These are phyloP conservation scores for Dinothrombium tinctorium DNA, from an alignment of 1,140 invertebrate genomes.

Conservation along the genomic window DNA sequence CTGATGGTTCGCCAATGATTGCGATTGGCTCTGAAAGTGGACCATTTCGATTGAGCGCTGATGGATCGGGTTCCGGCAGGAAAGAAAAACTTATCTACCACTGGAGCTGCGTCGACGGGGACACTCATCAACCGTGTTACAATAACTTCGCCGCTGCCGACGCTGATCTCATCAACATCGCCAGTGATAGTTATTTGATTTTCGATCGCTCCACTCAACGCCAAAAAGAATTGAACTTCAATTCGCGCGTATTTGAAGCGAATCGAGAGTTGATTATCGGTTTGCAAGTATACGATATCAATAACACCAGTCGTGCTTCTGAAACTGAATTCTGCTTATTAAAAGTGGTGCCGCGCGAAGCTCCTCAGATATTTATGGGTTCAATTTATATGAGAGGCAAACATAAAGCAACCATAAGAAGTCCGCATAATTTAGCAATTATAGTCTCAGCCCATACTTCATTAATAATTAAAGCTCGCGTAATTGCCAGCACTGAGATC, in stretches of 20 bases:
- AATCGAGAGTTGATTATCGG: constrained; percentile 12
- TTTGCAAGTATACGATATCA: constrained; percentile 14
- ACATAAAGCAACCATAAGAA: constrained; percentile 4
- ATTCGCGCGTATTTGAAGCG: constrained; percentile 10
- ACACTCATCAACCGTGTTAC: constrained; percentile 10
- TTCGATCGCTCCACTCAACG: constrained; percentile 9
- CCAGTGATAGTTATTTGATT: constrained; percentile 7
- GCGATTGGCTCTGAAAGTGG: constrained; percentile 9
- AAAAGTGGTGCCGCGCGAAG: constrained; percentile 10
- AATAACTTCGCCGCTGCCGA: constrained; percentile 2
- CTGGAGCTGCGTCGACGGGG: constrained; percentile 14
- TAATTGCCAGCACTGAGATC: not conserved
- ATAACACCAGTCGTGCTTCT: constrained; percentile 10
- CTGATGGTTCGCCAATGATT: constrained; percentile 6
- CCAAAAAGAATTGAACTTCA: not conserved
- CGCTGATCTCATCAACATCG: not conserved
- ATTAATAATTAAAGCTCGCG: constrained; percentile 3
- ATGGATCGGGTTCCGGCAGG: not conserved
- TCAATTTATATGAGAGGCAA: constrained; percentile 7
- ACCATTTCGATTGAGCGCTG: not conserved
- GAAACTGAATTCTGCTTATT: constrained; percentile 10
- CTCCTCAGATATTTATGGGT: constrained; percentile 13
- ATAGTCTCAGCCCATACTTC: constrained; percentile 8
- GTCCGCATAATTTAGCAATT: constrained; percentile 7
- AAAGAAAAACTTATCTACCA: constrained; percentile 11